A percentile compares a stretch with the other conserved stretches of the same genome.
Conservation (phyloP, 2,888 invertebrate genomes). For the Drosophila birchii region DNA sequence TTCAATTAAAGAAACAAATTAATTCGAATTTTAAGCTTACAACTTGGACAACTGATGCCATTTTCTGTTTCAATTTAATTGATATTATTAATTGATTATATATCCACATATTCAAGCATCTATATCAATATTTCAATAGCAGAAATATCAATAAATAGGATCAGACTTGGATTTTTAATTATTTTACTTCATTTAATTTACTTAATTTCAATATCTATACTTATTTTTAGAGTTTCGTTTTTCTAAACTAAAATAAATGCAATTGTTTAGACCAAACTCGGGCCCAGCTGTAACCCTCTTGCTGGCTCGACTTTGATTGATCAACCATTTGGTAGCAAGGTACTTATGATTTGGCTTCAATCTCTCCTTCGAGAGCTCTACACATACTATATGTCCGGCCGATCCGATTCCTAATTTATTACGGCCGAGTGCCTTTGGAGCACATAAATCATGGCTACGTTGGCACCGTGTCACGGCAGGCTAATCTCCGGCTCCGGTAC, state of each 20-base stretch:
- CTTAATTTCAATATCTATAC: not conserved
- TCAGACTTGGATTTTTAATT: not conserved
- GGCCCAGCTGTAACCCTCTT: not conserved
- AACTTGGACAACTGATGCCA: too few species aligned
- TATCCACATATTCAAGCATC: not conserved
- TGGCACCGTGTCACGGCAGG: slow-evolving; percentile 46
- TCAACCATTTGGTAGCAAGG: slow-evolving; percentile 12
- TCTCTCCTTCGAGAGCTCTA: slow-evolving; percentile 3
- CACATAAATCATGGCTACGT: slow-evolving; percentile 53
- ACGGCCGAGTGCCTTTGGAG: slow-evolving; percentile 5
- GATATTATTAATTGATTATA: too few species aligned
- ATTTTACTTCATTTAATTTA: not conserved
- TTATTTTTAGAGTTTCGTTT: not conserved
- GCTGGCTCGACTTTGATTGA: slow-evolving; percentile 36
- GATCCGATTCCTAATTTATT: slow-evolving; percentile 28
- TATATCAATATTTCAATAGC: not conserved
- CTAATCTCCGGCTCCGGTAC: slow-evolving; percentile 62
- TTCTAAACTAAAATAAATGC: not conserved
- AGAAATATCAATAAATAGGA: not conserved
- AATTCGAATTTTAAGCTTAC: too few species aligned
- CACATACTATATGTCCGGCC: not conserved
- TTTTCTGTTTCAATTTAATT: not conserved
- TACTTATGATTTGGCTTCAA: slow-evolving; percentile 13
- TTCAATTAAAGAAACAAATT: too few species aligned
- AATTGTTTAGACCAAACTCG: not conserved